Conservation (phyloP, 2,113 vertebrate species). For the Pluvianellus socialis region DNA sequence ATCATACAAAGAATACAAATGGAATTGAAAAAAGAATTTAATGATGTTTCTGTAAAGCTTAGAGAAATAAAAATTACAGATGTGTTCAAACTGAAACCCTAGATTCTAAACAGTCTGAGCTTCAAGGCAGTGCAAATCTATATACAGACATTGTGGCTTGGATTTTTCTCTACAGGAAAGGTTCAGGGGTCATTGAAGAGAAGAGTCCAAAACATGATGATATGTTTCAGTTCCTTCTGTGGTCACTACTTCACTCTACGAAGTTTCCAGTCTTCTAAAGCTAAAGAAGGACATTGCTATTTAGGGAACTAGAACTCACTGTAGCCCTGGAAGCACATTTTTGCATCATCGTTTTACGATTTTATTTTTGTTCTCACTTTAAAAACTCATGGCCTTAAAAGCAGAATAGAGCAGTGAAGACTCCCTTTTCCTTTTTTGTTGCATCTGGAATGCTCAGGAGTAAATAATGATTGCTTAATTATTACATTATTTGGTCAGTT, state of each 20-base stretch:
- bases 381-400: not conserved
- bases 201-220: not conserved
- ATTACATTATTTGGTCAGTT: not conserved
- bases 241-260: not conserved
- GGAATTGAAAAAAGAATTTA: not conserved
- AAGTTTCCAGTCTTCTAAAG: not conserved
- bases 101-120: not conserved
- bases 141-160: not conserved
- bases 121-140: not conserved
- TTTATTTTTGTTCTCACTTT: not conserved
- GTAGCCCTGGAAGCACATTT: not conserved
- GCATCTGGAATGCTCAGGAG: not conserved
- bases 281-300: not conserved
- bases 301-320: not conserved
- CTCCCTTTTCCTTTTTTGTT: not conserved
- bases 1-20: not conserved
- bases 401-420: not conserved
- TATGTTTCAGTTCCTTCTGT: conserved; percentile 3
- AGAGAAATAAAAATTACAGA: not conserved
- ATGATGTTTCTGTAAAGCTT: not conserved
- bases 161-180: not conserved
- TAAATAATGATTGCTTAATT: not conserved
- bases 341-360: not conserved
- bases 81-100: not conserved
- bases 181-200: conserved; percentile 18